These are phyloP conservation scores for Daubentonia madagascariensis DNA, from an alignment of 2,113 vertebrate species.

Conservation along the genomic window DNA sequence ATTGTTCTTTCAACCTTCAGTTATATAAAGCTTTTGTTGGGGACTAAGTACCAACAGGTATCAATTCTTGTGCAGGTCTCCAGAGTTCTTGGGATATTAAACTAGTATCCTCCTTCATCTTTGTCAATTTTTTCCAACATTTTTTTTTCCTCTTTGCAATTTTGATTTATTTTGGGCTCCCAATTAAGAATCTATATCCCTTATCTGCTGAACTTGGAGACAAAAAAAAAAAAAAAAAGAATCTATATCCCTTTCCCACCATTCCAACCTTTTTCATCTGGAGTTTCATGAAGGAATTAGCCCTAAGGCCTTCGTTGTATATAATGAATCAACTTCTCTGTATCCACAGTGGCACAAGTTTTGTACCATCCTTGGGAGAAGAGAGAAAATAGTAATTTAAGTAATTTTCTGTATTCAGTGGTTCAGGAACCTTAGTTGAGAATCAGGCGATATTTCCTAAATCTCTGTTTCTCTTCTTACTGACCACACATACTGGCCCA, in stretches of 20 bases:
- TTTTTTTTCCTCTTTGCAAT: not conserved
- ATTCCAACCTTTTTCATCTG: not conserved
- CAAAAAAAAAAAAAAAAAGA: too few species aligned
- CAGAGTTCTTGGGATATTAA: not conserved
- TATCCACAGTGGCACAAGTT: not conserved
- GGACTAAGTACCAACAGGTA: not conserved
- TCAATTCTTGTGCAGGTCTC: not conserved
- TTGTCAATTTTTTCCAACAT: not conserved
- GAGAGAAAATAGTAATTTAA: not conserved
- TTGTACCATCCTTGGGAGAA: not conserved
- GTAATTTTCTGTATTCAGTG: constrained; percentile 23
- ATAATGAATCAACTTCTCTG: not conserved
- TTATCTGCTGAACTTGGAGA: too few species aligned
- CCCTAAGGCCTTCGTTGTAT: not conserved
- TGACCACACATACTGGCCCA: not conserved
- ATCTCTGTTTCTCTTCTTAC: not conserved
- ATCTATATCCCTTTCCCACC: not conserved
- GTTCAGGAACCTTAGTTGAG: not conserved
- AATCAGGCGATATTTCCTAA: not conserved
- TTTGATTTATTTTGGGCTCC: not conserved
- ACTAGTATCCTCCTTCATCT: not conserved
- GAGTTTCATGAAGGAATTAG: not conserved
- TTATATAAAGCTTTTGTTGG: constrained; percentile 22
- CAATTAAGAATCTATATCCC: not conserved
- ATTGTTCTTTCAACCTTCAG: not conserved